Evolutionary conservation across 2,797 vertebrate genomes (phyloP), one percentile per base, ranked within the genome.

Genomic region (Coccyzus lansbergi): DNA sequence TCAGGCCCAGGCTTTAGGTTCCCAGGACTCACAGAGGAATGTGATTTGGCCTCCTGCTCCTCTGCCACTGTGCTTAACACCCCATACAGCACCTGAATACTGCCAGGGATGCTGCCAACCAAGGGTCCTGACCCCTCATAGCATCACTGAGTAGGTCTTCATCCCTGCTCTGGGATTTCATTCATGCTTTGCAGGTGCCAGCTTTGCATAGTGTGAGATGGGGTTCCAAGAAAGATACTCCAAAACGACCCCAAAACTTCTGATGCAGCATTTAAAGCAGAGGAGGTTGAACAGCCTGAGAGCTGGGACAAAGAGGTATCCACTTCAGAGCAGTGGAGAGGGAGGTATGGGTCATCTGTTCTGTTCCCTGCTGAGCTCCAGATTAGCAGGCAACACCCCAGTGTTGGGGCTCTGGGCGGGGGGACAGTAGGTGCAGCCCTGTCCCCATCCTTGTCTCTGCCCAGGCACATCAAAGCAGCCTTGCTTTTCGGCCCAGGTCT

Each of bases 1-100:
- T 92, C 93, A 89, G 78, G 42, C 62, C 52, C 67, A 70, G 36
- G 64, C 56, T 83, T 83, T 69, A 18, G 0, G 18, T 94, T 94
- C 93, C 86, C 89, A 96, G 87, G 91, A 53, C 69, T 31, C 17
- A 33, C 5, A 10, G 40, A 55, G 24, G 62, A 95, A 93, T 71
- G 63, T 0, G 6, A 78, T 68, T 77, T 60, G 59, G 79, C 59
- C 33, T 90, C 33, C 58, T 51, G n/a, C 34, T 87, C 53, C 38
- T 74, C 36, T 75, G 51, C 55, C 75, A 28, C 28, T 18, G 42
- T 1, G 4, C 49, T 83, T 59, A 62, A 75, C 4, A 9, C 40
- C 59, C 49, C 2, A 0, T 34, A 46, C 2, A 2, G 52, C 36
- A 71, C 52, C 86, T 26, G 55, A 84, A 72, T 59, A 55, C 4